Base-by-base conservation (phyloP, 2,888 invertebrate genomes). In the Pheosia tremula region DNA sequence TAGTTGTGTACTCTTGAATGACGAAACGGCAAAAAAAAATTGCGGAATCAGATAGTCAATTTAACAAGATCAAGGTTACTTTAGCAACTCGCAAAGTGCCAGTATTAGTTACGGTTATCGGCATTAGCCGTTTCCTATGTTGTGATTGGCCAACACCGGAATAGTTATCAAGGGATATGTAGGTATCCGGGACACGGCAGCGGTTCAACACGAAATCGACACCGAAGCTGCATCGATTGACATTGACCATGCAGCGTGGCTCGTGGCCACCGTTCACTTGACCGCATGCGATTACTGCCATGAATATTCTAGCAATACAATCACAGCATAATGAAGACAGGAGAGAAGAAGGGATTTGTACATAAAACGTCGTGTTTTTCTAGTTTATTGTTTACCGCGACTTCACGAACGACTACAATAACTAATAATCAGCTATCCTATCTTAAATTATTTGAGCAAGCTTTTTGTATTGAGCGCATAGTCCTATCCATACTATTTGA, bases 181-280 rank as follows among this genome's bases (percentile, higher is more conserved):
- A 68, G 64, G 65, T 70, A 64, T 77, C 68, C 67, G 69, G 75
- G 77, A 77, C 64, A 69, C 62, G 57, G 57, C 56, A 59, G 57
- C 58, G 59, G 61, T 58, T 59, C 59, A 58, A 47, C 24, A 60
- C 45, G 57, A 65, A 80, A 75, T 75, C 76, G 57, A 65, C 80
- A 75, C 76, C 76, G 69, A 72, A 76, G 71, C 71, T 71, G 74
- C 77, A 83, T 80, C 76, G 80, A 79, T 81, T 80, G 83, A 79
- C 85, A 84, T 84, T 87, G 86, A 80, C 83, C 84, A 76, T 83
- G 83, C 77, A 74, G 75, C 77, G 75, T 75, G 74, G 78, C 79
- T 77, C 78, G 77, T 77, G 78, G 78, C 77, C 77, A 78, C 79
- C 79, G 65, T 70, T 81, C 81, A 77, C 76, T 78, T 74, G 61